phyloP scores from a whole-genome alignment of 2,797 vertebrate species.

The Pseudochaenichthys georgianus region DNA sequence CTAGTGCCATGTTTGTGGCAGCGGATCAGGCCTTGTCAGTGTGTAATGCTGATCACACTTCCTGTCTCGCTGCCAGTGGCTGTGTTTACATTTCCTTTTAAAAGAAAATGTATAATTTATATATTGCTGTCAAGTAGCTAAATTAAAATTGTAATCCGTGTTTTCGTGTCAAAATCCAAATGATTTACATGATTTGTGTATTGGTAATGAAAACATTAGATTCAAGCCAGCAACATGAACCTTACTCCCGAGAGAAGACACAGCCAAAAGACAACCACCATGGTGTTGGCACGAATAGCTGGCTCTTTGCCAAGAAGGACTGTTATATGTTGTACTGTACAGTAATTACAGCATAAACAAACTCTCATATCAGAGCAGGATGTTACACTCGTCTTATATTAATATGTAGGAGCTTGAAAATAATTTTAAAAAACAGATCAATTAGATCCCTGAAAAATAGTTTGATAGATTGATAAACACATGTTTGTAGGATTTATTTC shows the following conservation, averaged over 20 bases:
- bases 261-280: constrained; percentile 43
- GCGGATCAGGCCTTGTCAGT: constrained; percentile 77
- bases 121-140: neutral
- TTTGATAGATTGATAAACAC: neutral
- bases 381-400: constrained; percentile 1
- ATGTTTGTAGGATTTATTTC: neutral
- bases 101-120: too few relatives aligned
- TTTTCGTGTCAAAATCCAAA: constrained; percentile 13
- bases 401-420: neutral
- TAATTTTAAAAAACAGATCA: neutral
- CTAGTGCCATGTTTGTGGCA: constrained; percentile 82
- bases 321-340: constrained; percentile 43
- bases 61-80: constrained; percentile 77
- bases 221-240: constrained; percentile 25
- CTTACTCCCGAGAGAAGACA: constrained; percentile 27
- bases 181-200: neutral
- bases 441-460: too few relatives aligned
- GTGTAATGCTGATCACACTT: constrained; percentile 77
- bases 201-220: constrained; percentile 23
- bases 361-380: constrained; percentile 6
- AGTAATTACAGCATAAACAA: constrained; percentile 37
- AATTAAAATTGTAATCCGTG: neutral
- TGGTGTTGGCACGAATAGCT: constrained; percentile 57
- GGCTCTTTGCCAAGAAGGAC: constrained; percentile 51
- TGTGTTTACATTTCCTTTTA: constrained; percentile 45